Conservation (phyloP, 2,888 invertebrate species). For the Calameuta filiformis region DNA sequence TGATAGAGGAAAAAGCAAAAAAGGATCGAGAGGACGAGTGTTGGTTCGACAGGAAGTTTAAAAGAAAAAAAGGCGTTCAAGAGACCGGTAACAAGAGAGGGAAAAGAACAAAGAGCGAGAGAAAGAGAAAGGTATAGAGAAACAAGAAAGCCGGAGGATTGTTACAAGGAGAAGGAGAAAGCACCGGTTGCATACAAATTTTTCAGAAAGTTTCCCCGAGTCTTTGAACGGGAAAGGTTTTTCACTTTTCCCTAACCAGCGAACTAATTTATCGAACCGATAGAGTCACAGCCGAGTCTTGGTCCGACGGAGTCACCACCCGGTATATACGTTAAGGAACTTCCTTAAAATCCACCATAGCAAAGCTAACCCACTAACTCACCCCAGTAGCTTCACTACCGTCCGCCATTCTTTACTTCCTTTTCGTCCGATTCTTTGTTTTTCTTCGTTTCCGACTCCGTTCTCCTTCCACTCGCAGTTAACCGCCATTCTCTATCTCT, state of each 20-base stretch:
- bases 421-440: not conserved
- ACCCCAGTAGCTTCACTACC: no score
- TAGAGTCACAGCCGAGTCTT: no score
- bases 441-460: no score
- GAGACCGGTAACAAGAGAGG: not conserved
- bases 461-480: conserved; percentile 12
- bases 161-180: conserved; percentile 44
- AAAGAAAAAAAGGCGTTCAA: conserved; percentile 10
- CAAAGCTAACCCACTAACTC: no score
- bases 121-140: conserved; percentile 24
- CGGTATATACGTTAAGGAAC: no score
- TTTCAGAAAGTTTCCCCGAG: conserved; percentile 8
- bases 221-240: no score
- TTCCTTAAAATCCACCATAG: no score
- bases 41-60: not conserved
- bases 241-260: no score
- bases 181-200: conserved; percentile 55
- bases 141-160: conserved; percentile 37
- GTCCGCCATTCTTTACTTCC: no score
- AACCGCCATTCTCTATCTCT: conserved; percentile 13
- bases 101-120: conserved; percentile 19
- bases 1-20: no score
- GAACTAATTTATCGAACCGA: no score
- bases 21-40: not conserved
- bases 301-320: no score